Conservation (phyloP, 2,797 vertebrate genomes). For the Sebastes umbrosus region DNA sequence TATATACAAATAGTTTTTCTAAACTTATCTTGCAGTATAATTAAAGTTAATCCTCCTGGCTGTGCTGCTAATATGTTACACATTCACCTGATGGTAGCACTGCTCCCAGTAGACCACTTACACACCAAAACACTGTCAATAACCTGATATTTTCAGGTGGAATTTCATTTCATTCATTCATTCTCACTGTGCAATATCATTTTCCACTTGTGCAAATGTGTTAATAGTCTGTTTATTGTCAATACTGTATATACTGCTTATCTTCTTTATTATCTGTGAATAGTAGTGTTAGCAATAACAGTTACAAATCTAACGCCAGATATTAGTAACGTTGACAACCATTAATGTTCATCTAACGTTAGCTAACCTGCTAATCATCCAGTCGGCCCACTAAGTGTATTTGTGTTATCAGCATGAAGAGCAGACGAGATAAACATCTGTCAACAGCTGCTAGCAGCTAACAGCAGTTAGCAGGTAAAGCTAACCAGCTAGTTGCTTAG, state of each 20-base stretch:
- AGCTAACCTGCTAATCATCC: background rate
- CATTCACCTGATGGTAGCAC: background rate
- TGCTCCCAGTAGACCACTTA: no score
- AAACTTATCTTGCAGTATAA: background rate
- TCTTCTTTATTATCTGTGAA: no score
- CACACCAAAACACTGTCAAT: no score
- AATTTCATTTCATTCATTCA: no score
- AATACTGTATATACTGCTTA: no score
- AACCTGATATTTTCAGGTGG: no score
- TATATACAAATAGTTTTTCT: background rate
- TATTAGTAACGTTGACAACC: background rate
- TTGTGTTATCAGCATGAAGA: background rate
- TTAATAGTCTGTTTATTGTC: no score
- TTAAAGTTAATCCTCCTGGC: background rate
- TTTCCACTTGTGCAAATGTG: fast-evolving
- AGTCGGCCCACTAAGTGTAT: fast-evolving
- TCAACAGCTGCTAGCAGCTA: background rate
- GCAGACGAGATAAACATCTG: background rate
- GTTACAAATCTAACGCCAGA: background rate
- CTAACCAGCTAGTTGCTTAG: slow-evolving; percentile 6
- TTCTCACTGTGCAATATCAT: no score
- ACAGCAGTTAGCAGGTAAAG: background rate
- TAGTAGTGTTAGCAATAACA: background rate
- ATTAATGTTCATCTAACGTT: background rate
- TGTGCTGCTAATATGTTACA: background rate